Evolutionary conservation across 2,113 vertebrate genomes (phyloP), one percentile per base, ranked within the genome.

Genomic region (Cheirogaleus medius): DNA sequence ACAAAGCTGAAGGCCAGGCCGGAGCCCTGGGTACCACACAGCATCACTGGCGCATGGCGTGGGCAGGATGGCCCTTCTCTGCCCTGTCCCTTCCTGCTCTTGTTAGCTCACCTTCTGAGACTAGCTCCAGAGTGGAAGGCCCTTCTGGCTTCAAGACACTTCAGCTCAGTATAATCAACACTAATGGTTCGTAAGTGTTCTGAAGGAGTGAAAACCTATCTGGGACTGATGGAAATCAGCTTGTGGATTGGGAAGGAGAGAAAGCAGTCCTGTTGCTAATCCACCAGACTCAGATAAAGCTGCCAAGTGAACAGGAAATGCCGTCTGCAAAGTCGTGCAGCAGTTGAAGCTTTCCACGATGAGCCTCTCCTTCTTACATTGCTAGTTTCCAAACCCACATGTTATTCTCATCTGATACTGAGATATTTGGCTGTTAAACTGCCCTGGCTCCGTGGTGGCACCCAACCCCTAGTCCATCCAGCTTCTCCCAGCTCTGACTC

Each of bases 361-460:
- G 25, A 60, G 52, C 23, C n/a, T 10, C 29, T 27, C 21, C 27
- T 73, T 44, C 17, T 39, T 63, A 6, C 23, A 54, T 18, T 1
- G 52, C 17, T 20, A 18, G 44, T 7, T 2, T n/a, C 39, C 20
- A 4, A 1, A 9, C 42, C 54, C 32, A 37, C 32, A 6, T 13
- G 1, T 54, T n/a, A 2, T 83, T 80, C 63, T 88, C 8, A 3
- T n/a, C 47, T 64, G 8, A 66, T 27, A 4, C 77, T 58, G 84
- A 58, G 1, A 1, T 21, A 3, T 20, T 3, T 15, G 42, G 25
- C 12, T 4, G 32, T 23, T 12, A 8, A 76, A 29, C 32, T 1
- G 3, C 78, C 47, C 58, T 89, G 42, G 23, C 68, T 66, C 29
- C 47, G 0, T n/a, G 9, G 10, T 47, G 69, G 23, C 25, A 76